These are phyloP conservation scores for Hemichromis elongatus DNA, from an alignment of 2,113 vertebrate species.

Conservation along the genomic window DNA sequence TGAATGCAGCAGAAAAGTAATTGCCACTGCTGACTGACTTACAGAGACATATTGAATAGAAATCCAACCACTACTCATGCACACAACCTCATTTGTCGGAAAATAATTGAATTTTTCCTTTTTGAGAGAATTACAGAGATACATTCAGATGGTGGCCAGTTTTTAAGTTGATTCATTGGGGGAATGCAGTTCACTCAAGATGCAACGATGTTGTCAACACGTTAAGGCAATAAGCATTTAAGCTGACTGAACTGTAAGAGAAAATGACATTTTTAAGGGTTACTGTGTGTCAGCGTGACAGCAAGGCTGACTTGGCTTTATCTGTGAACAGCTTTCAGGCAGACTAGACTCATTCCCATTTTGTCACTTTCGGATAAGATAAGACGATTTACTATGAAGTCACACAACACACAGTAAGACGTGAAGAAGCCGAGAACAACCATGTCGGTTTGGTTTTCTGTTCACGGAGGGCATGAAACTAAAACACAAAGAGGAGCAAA, in stretches of 20 bases:
- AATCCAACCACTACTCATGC: neutral
- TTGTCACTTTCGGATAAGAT: neutral
- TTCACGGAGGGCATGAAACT: neutral
- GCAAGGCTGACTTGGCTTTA: neutral
- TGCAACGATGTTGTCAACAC: neutral
- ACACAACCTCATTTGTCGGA: neutral
- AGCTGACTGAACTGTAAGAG: neutral
- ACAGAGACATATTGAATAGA: constrained; percentile 27
- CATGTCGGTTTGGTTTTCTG: neutral
- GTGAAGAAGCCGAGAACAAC: neutral
- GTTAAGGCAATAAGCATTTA: neutral
- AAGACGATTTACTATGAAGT: neutral
- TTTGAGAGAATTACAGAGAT: neutral
- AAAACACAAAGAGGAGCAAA: neutral
- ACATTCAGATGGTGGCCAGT: neutral
- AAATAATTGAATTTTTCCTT: neutral
- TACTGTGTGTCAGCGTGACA: neutral
- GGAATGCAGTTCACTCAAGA: neutral
- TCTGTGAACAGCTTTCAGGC: neutral
- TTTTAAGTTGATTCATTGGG: neutral
- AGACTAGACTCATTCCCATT: neutral
- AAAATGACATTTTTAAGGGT: neutral
- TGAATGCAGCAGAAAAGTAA: constrained; percentile 5
- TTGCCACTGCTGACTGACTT: constrained; percentile 22
- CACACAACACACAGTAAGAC: neutral